Evolutionary conservation across 2,113 vertebrate species (phyloP).

Genomic region (Perca fluviatilis): DNA sequence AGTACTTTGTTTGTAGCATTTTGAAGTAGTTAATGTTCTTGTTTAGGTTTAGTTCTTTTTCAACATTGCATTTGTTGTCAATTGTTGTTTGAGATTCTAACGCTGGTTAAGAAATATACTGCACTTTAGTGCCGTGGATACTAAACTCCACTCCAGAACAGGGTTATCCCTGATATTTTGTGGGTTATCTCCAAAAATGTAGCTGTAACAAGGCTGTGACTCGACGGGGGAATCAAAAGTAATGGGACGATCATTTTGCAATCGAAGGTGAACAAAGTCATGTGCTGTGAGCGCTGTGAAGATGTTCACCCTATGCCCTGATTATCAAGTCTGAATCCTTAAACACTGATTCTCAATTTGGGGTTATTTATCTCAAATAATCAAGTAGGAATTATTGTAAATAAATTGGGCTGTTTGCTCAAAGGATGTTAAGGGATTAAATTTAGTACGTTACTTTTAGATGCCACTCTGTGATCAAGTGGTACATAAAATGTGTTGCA

Average conservation of each 20-base stretch:
- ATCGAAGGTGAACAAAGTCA: not conserved
- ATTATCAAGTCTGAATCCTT: conserved; percentile 17
- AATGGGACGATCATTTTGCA: not conserved
- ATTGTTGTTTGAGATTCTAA: not conserved
- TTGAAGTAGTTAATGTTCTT: not conserved
- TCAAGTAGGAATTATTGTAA: conserved; percentile 27
- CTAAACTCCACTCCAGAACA: not conserved
- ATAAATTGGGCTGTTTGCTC: conserved; percentile 39
- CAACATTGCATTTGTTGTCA: not conserved
- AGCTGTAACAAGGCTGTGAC: not conserved
- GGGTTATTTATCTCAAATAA: conserved; percentile 24
- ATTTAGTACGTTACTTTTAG: conserved; percentile 2
- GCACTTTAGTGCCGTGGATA: not conserved
- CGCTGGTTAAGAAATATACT: not conserved
- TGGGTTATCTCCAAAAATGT: not conserved
- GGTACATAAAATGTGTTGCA: conserved; percentile 7
- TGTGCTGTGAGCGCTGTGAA: conserved; percentile 15
- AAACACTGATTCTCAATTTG: conserved; percentile 15
- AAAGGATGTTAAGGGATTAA: conserved; percentile 41
- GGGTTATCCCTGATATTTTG: not conserved
- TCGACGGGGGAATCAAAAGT: not conserved
- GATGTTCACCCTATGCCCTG: conserved; percentile 1
- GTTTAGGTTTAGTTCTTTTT: not conserved
- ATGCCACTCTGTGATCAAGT: conserved; percentile 23
- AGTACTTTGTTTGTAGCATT: not conserved